These are phyloP conservation scores for Chaetophractus vellerosus DNA, from an alignment of 2,797 vertebrate species.

Conservation along the genomic window DNA sequence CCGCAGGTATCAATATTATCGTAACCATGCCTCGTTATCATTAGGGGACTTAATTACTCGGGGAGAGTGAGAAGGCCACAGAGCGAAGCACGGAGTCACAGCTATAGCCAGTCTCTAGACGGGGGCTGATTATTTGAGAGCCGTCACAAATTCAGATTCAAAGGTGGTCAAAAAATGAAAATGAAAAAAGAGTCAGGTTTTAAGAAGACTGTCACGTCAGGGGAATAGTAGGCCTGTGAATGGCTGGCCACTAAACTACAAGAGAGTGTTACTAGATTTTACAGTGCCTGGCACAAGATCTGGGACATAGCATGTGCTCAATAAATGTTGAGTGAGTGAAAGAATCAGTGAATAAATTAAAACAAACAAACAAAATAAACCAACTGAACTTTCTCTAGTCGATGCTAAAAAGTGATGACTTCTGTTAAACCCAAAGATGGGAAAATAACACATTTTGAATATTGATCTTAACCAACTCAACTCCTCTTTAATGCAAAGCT, in stretches of 20 bases:
- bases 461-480: conserved; percentile 14
- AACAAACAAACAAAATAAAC: neutral
- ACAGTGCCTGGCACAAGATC: neutral
- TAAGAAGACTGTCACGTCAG: rapidly evolving
- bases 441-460: neutral
- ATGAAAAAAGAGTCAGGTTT: neutral
- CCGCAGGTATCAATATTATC: conserved; percentile 90
- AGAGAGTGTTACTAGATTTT: rapidly evolving
- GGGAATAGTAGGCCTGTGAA: rapidly evolving
- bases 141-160: conserved; percentile 9
- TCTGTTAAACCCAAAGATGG: conserved; percentile 46
- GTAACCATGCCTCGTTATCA: conserved; percentile 88
- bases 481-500: conserved; percentile 3
- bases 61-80: conserved; percentile 85
- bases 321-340: neutral
- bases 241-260: neutral
- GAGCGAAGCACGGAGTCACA: conserved; percentile 72
- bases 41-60: conserved; percentile 87
- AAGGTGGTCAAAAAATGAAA: neutral
- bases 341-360: neutral
- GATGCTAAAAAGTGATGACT: conserved; percentile 3
- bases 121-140: neutral
- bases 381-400: neutral
- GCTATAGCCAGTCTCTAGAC: conserved; percentile 35
- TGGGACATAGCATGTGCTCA: neutral